These are phyloP conservation scores for Piprites chloris DNA, from an alignment of 2,113 vertebrate genomes.

Conservation along the genomic window DNA sequence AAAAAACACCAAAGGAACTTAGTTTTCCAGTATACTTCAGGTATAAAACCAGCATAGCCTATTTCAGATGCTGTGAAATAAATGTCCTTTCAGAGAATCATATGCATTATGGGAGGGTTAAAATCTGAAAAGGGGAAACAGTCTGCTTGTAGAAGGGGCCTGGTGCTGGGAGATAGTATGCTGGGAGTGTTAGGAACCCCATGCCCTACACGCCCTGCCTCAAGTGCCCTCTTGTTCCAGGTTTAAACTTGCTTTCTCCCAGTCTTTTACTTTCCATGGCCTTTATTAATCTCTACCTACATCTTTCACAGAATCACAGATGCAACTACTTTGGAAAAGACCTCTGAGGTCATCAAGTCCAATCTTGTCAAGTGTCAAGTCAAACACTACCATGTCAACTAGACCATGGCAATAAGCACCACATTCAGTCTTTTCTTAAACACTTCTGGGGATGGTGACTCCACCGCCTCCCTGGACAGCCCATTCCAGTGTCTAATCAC, in stretches of 20 bases:
- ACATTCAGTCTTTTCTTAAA: not conserved
- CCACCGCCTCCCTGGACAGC: not conserved
- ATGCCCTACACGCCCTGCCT: fast-evolving
- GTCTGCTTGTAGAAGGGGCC: not conserved
- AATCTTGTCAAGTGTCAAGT: no score
- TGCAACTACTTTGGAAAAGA: not conserved
- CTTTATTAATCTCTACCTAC: not conserved
- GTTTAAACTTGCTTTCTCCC: not conserved
- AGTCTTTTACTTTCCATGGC: fast-evolving
- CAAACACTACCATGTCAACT: fast-evolving
- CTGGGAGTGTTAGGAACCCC: not conserved
- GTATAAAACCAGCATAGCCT: not conserved
- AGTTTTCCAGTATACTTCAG: not conserved
- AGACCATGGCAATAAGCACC: not conserved
- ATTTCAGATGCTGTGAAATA: not conserved
- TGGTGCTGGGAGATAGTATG: not conserved
- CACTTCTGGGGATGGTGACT: not conserved
- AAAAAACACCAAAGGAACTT: not conserved
- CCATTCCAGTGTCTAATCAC: not conserved
- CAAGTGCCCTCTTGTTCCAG: not conserved
- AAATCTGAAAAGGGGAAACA: not conserved
- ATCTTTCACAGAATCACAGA: not conserved
- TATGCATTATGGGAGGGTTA: not conserved
- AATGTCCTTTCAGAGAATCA: not conserved
- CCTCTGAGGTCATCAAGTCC: fast-evolving